These are phyloP conservation scores for Ornithoptera alexandrae DNA, from an alignment of 2,888 invertebrate genomes.

Conservation along the genomic window DNA sequence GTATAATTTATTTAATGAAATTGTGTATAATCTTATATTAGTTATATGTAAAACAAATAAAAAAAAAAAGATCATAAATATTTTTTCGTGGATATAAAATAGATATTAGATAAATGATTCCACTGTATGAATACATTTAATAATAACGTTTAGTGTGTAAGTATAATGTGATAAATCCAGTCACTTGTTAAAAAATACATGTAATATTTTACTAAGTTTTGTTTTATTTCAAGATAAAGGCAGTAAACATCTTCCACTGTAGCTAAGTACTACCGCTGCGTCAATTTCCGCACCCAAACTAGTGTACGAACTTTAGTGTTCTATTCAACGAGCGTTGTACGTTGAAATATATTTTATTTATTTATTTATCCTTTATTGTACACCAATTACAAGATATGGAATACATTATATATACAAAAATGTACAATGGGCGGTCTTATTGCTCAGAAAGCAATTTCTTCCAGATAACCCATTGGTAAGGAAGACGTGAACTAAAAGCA, in stretches of 20 bases:
- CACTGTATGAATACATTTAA: conserved; percentile 21
- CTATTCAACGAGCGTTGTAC: too few species aligned
- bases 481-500: too few species aligned
- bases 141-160: conserved; percentile 18
- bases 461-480: too few species aligned
- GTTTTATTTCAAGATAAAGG: conserved; percentile 27
- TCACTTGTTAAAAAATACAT: conserved; percentile 23
- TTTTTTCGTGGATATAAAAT: conserved; percentile 2
- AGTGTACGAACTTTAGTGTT: too few species aligned
- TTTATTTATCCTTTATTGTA: too few species aligned
- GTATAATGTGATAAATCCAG: conserved; percentile 32
- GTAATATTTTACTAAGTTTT: conserved; percentile 31
- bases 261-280: background rate
- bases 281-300: background rate
- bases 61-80: background rate
- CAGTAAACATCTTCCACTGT: background rate
- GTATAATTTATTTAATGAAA: too few species aligned
- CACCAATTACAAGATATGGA: too few species aligned
- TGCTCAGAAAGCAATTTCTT: too few species aligned
- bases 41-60: conserved; percentile 6
- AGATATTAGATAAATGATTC: conserved; percentile 24
- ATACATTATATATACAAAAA: too few species aligned
- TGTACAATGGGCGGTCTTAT: too few species aligned
- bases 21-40: background rate
- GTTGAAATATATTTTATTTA: too few species aligned